Evolutionary conservation across 2,797 vertebrate genomes (phyloP).

Genomic region (Carapus acus): DNA sequence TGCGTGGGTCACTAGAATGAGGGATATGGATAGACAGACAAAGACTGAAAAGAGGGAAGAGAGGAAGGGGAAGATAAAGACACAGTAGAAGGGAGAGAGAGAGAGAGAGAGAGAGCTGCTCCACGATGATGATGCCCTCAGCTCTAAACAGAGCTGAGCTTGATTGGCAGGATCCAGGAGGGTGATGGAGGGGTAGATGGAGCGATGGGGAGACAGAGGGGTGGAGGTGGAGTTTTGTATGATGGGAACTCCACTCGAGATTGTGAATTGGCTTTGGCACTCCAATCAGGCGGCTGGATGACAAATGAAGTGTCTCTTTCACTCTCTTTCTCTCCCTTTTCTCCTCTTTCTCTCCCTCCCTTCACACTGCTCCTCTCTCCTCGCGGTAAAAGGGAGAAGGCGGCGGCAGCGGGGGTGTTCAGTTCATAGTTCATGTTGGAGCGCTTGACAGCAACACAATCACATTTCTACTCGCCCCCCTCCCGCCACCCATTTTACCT

Average conservation of each 20-base stretch:
- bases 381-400: no score
- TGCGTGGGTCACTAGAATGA: background rate
- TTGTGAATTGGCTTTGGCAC: slow-evolving; percentile 76
- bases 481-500: slow-evolving; percentile 91
- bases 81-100: background rate
- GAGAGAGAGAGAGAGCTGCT: slow-evolving; percentile 56
- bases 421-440: slow-evolving; percentile 82
- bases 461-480: slow-evolving; percentile 98
- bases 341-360: slow-evolving; percentile 83
- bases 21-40: background rate
- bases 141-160: slow-evolving; percentile 56
- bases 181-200: slow-evolving; percentile 38
- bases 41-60: no score
- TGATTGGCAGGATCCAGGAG: slow-evolving; percentile 65
- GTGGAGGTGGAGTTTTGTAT: slow-evolving; percentile 48
- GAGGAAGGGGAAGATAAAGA: background rate
- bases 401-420: no score
- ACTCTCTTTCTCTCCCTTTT: slow-evolving; percentile 28
- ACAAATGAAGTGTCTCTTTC: slow-evolving; percentile 97
- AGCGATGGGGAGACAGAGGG: slow-evolving; percentile 10
- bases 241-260: slow-evolving; percentile 77
- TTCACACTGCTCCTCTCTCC: slow-evolving; percentile 60
- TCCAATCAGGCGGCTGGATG: slow-evolving; percentile 99
- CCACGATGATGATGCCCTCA: slow-evolving; percentile 64
- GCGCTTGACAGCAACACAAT: slow-evolving; percentile 99